Evolutionary conservation across 2,888 invertebrate genomes (phyloP).

Genomic region (Halocaridina rubra): DNA sequence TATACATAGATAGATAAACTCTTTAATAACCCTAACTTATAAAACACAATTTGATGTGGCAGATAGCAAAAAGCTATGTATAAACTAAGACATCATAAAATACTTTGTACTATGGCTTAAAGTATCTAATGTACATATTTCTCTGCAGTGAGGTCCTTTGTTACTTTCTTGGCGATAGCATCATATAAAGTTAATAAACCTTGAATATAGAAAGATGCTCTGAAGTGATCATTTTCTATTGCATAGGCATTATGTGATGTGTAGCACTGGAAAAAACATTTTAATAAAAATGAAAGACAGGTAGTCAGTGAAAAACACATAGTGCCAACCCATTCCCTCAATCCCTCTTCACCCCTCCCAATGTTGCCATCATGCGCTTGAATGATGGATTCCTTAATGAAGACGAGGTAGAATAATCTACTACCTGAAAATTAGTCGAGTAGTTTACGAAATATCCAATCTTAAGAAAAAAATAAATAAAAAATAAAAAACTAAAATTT

Average conservation of each 20-base stretch:
- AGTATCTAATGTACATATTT: conserved; percentile 57
- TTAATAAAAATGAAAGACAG: conserved; percentile 60
- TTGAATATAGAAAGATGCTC: conserved; percentile 39
- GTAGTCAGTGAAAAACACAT: conserved; percentile 56
- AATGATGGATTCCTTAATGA: conserved; percentile 8
- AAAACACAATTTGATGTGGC: conserved; percentile 51
- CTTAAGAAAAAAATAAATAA: conserved; percentile 26
- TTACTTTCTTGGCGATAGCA: conserved; percentile 53
- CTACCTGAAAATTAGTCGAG: conserved; percentile 40
- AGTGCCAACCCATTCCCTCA: conserved; percentile 32
- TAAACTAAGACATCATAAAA: conserved; percentile 59
- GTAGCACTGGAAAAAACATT: conserved; percentile 27
- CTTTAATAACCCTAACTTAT: conserved; percentile 37
- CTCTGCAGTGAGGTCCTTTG: conserved; percentile 53
- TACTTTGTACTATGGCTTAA: conserved; percentile 60
- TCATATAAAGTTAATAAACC: conserved; percentile 33
- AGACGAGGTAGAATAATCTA: conserved; percentile 52
- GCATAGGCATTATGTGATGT: conserved; percentile 54
- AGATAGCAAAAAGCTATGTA: conserved; percentile 52
- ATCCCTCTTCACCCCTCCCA: neutral
- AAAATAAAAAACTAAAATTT: neutral
- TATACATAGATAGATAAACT: conserved; percentile 53
- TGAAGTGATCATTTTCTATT: conserved; percentile 47
- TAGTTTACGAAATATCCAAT: conserved; percentile 18
- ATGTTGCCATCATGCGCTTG: neutral